Evolutionary conservation across 2,888 invertebrate species (phyloP), one percentile per base, ranked within the genome.

Genomic region (Apoda limacodes): DNA sequence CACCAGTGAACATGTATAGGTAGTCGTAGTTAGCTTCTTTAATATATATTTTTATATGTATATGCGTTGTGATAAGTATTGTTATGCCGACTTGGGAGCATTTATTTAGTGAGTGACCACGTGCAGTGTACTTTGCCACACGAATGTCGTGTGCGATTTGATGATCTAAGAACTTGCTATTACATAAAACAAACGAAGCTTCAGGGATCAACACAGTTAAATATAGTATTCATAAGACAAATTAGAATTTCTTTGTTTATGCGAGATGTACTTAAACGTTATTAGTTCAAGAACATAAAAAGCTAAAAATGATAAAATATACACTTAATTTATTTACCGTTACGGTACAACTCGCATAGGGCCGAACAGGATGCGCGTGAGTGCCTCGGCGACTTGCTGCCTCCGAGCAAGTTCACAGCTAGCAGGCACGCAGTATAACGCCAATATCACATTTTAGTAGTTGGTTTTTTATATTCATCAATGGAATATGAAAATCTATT

Each of bases 1-100:
- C 69, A 65, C 59, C 66, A 60, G 68, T 67, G 60, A 66, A 71
- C 72, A 69, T 70, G 70, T 66, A 75, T 65, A 62, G 74, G 71
- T 80, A 78, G 75, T 62, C 59, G 62, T 78, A 76, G 72, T 60
- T 52, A 70, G 75, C 75, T 78, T 78, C 71, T 72, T 74, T 71
- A 66, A 72, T 70, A 75, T 72, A 76, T 80, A 72, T 78, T 78
- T 80, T 78, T 80, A 75, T 76, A 74, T 74, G 75, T n/a, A 17
- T 17, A 17, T 17, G 17, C 7, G 7, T 71, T 76, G 78, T 76
- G 78, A 80, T 80, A 76, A 78, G 76, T 67, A 67, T 74, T 76
- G 71, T 72, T 74, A 74, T 75, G 76, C 75, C 71, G 70, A 65
- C 65, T 65, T 70, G 63, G 62, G 71, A 75, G 76, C 76, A 78